Evolutionary conservation across 2,797 vertebrate genomes (phyloP).

Genomic region (Pangasius sanitwongsei): DNA sequence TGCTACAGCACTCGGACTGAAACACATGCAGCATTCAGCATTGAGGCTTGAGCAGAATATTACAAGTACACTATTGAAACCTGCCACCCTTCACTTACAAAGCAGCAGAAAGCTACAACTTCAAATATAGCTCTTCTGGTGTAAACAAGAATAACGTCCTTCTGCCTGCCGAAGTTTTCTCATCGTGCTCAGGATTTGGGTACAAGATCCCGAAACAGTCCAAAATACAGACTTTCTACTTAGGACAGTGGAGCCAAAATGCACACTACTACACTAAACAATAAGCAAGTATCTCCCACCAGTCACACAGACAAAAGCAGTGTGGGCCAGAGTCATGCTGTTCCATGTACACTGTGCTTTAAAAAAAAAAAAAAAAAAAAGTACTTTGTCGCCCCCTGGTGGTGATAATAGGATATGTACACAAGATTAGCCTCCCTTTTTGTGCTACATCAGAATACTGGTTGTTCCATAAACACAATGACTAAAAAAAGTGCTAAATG

Average conservation of each 20-base stretch:
- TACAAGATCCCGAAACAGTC: not conserved
- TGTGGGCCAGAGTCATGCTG: not conserved
- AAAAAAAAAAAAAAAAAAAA: not conserved
- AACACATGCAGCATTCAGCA: not conserved
- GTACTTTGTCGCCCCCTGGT: not conserved
- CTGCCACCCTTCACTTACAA: not conserved
- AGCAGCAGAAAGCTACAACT: not conserved
- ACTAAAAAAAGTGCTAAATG: slow-evolving; percentile 9
- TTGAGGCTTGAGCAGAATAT: not conserved
- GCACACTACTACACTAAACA: too few species aligned
- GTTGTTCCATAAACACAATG: slow-evolving; percentile 16
- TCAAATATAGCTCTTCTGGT: not conserved
- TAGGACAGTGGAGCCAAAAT: not conserved
- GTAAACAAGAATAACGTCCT: not conserved
- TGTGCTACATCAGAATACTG: slow-evolving; percentile 34
- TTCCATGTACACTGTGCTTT: not conserved
- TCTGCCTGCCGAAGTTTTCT: not conserved
- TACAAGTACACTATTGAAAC: not conserved
- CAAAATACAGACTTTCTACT: not conserved
- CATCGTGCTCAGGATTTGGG: not conserved
- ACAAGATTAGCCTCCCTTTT: slow-evolving; percentile 7
- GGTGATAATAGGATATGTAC: not conserved
- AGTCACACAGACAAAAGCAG: not conserved
- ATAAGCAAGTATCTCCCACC: not conserved
- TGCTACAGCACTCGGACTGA: not conserved